Evolutionary conservation across 2,888 invertebrate genomes (phyloP).

Genomic region (Campopleginae sp.): DNA sequence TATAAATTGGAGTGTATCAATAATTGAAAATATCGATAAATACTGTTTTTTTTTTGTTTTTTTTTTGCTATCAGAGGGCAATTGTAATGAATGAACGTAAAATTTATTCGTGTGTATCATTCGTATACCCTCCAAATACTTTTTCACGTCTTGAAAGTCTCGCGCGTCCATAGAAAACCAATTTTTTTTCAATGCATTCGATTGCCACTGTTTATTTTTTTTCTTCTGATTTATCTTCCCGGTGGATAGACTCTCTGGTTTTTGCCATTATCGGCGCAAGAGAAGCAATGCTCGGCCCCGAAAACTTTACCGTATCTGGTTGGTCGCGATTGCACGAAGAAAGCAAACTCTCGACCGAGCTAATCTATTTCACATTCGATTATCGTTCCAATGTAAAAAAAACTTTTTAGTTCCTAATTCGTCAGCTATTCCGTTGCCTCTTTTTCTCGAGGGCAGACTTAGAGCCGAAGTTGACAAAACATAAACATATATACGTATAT

Average conservation of each 20-base stretch:
- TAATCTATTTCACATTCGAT: slow-evolving; percentile 48
- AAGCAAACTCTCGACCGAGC: slow-evolving; percentile 27
- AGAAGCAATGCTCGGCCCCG: slow-evolving; percentile 17
- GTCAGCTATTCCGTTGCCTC: not conserved
- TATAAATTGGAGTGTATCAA: not conserved
- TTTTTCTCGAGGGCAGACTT: slow-evolving; percentile 7
- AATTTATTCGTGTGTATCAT: not conserved
- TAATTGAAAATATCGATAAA: not conserved
- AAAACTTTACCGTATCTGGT: slow-evolving; percentile 46
- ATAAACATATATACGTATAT: no score
- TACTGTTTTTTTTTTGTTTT: not conserved
- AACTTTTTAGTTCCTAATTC: slow-evolving; percentile 22
- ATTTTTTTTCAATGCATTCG: not conserved
- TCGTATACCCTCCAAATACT: not conserved
- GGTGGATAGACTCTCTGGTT: slow-evolving; percentile 8
- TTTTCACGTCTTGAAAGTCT: not conserved
- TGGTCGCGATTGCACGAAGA: slow-evolving; percentile 12
- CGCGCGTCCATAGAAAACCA: not conserved
- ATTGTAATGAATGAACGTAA: not conserved
- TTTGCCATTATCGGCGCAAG: slow-evolving; percentile 29
- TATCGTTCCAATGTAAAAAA: slow-evolving; percentile 26
- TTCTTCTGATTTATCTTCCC: slow-evolving; percentile 1
- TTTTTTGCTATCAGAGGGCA: not conserved
- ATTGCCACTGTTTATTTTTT: slow-evolving; percentile 6
- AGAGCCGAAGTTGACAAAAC: not conserved